phyloP scores from a whole-genome alignment of 2,797 vertebrate species.

The Leptoclinus maculatus region DNA sequence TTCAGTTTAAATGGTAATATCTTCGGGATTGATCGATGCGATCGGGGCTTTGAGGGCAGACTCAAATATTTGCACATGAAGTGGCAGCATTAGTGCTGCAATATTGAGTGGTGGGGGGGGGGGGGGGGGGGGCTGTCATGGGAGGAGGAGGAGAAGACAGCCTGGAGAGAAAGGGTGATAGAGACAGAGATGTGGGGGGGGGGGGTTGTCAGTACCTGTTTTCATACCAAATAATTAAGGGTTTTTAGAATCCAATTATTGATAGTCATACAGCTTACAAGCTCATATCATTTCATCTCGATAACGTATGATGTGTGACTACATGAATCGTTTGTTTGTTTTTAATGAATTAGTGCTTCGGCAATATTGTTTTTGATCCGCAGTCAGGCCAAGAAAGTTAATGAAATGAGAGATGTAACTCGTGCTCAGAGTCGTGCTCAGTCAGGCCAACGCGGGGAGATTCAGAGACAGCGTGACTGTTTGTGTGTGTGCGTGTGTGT shows the following conservation, averaged over 20 bases:
- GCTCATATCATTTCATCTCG: neutral
- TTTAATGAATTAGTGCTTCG: slow-evolving; percentile 7
- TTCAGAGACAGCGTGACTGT: neutral
- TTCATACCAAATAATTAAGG: slow-evolving; percentile 1
- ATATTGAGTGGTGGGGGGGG: slow-evolving; percentile 62
- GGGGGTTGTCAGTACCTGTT: neutral
- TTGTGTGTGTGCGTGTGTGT: neutral
- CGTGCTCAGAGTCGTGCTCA: slow-evolving; percentile 1
- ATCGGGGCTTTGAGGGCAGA: slow-evolving; percentile 74
- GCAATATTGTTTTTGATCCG: slow-evolving; percentile 13
- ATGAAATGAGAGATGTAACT: slow-evolving; percentile 31
- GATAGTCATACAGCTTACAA: neutral
- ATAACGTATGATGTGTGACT: slow-evolving; percentile 11
- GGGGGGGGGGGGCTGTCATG: slow-evolving; percentile 27
- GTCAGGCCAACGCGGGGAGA: neutral
- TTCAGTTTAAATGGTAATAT: slow-evolving; percentile 69
- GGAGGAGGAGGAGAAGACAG: slow-evolving; percentile 29
- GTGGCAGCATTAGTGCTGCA: slow-evolving; percentile 65
- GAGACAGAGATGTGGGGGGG: neutral
- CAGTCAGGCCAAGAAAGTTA: slow-evolving; percentile 17
- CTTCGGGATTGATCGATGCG: slow-evolving; percentile 70
- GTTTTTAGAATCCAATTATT: neutral
- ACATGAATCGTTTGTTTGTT: slow-evolving; percentile 8
- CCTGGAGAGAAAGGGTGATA: slow-evolving; percentile 7
- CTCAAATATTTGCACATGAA: slow-evolving; percentile 83